Evolutionary conservation across 1,140 invertebrate species (phyloP).

Genomic region (Episyrphus balteatus): DNA sequence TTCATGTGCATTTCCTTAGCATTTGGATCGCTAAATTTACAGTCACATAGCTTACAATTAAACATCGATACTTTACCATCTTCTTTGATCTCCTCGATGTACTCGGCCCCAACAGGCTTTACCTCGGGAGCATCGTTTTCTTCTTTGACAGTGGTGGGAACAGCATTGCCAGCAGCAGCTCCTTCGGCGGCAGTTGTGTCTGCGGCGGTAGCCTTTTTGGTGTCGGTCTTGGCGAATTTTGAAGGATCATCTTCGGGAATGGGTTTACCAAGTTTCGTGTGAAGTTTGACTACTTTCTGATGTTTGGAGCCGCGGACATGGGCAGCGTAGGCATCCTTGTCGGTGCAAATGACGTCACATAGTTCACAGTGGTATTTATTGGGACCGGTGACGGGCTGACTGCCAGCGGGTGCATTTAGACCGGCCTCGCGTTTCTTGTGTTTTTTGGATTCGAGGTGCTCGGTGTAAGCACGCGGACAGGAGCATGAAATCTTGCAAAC

Average conservation of each 20-base stretch:
- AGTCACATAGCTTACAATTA: slow-evolving; percentile 97
- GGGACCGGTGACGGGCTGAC: slow-evolving; percentile 41
- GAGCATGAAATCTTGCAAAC: slow-evolving; percentile 97
- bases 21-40: slow-evolving; percentile 97
- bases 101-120: slow-evolving; percentile 92
- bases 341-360: slow-evolving; percentile 96
- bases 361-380: slow-evolving; percentile 77
- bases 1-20: slow-evolving; percentile 99
- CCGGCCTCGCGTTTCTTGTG: slow-evolving; percentile 97
- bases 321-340: slow-evolving; percentile 93
- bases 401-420: slow-evolving; percentile 55
- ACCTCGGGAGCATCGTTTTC: slow-evolving; percentile 62
- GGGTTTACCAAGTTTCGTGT: slow-evolving; percentile 93
- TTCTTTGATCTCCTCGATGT: slow-evolving; percentile 94
- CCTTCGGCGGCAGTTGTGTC: slow-evolving; percentile 36
- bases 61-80: slow-evolving; percentile 88
- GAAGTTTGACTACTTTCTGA: slow-evolving; percentile 92
- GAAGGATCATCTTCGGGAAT: slow-evolving; percentile 93
- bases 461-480: slow-evolving; percentile 90
- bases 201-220: slow-evolving; percentile 62
- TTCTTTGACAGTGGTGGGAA: slow-evolving; percentile 40
- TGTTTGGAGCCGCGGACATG: slow-evolving; percentile 96
- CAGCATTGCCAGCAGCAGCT: slow-evolving; percentile 25
- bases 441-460: slow-evolving; percentile 95
- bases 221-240: slow-evolving; percentile 77